Percentiles rank a stretch among this genome's conserved stretches.
Evolutionary conservation across 2,797 vertebrate genomes (phyloP).

Genomic region (Sebastiscus albofasciatus): DNA sequence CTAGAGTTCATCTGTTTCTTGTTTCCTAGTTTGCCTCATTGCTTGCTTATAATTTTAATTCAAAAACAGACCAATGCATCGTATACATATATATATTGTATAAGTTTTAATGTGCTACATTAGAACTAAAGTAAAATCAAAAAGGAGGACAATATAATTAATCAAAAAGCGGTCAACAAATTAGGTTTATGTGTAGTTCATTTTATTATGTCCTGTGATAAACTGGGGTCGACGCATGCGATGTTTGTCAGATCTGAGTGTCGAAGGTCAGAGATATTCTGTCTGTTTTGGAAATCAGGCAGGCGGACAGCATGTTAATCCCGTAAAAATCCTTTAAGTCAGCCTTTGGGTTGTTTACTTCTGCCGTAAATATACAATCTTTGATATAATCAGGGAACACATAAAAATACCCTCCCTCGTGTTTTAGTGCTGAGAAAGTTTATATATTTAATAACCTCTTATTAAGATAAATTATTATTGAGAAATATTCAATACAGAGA

Average conservation of each 20-base stretch:
- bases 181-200: neutral
- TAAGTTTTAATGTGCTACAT: neutral
- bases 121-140: neutral
- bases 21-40: neutral
- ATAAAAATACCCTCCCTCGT: too few species aligned
- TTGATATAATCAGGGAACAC: neutral
- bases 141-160: neutral
- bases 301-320: slow-evolving; percentile 25
- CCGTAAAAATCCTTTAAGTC: slow-evolving; percentile 31
- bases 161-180: neutral
- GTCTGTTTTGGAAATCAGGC: neutral
- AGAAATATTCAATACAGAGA: neutral
- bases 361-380: neutral
- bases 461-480: neutral
- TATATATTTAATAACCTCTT: neutral
- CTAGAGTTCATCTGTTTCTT: neutral
- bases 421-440: neutral
- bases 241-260: neutral
- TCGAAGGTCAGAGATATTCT: neutral
- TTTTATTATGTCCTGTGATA: neutral
- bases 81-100: neutral
- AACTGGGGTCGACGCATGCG: neutral
- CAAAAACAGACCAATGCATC: neutral
- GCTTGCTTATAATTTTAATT: neutral
- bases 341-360: slow-evolving; percentile 19